A percentile compares a stretch with the other conserved stretches of the same genome.
These are phyloP conservation scores for Zaprionus obscuricornis DNA, from an alignment of 2,888 invertebrate genomes.

Conservation along the genomic window DNA sequence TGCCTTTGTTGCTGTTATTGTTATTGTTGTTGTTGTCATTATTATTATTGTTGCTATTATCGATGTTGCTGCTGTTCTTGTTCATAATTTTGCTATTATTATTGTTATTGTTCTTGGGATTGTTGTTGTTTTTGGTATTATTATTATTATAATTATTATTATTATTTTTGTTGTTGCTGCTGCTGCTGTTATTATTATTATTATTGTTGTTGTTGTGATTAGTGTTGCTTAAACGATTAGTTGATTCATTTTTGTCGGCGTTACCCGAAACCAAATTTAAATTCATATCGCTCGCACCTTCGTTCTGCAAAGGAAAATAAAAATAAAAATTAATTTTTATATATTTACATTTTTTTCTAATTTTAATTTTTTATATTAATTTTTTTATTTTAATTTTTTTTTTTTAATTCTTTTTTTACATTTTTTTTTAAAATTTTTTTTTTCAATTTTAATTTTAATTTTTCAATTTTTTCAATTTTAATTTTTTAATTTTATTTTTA, in stretches of 20 bases:
- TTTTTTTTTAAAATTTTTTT: too few species aligned
- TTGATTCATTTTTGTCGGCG: constrained; percentile 87
- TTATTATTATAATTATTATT: constrained; percentile 35
- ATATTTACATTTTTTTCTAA: too few species aligned
- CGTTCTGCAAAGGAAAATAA: constrained; percentile 82
- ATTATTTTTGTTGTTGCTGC: constrained; percentile 33
- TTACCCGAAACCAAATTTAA: constrained; percentile 54
- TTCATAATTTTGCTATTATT: constrained; percentile 21
- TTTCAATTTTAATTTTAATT: too few species aligned
- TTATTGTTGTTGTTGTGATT: constrained; percentile 80
- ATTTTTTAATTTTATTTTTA: too few species aligned
- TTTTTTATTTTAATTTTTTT: too few species aligned
- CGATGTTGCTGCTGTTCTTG: too few species aligned
- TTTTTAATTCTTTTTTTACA: too few species aligned
- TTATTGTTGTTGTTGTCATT: too few species aligned
- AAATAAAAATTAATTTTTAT: constrained; percentile 67
- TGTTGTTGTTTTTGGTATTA: constrained; percentile 28
- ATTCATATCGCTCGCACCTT: constrained; percentile 84
- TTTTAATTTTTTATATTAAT: too few species aligned
- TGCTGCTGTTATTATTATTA: constrained; percentile 36
- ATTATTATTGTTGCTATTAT: too few species aligned
- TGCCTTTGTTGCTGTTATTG: too few species aligned
- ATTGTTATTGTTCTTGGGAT: constrained; percentile 7
- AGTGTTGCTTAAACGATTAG: constrained; percentile 88
- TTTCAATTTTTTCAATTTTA: too few species aligned